Conservation (phyloP, 1,140 invertebrate genomes). For the Hylyphantes graminicola region DNA sequence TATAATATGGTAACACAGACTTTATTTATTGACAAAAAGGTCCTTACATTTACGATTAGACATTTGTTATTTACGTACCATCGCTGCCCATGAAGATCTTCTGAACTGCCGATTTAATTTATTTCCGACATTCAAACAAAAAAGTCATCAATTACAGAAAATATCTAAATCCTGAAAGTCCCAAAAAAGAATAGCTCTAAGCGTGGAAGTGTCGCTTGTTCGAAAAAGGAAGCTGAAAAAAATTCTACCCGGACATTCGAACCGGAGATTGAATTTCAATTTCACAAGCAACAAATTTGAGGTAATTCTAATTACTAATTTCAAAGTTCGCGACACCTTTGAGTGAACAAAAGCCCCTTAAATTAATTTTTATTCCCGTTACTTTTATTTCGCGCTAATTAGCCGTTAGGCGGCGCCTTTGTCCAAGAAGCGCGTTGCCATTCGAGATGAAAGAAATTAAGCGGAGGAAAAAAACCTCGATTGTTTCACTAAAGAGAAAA, state of each 20-base stretch:
- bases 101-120: too few relatives aligned
- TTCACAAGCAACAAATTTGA: constrained; percentile 55
- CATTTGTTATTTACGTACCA: too few relatives aligned
- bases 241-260: constrained; percentile 29
- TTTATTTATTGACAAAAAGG: too few relatives aligned
- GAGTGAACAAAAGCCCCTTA: neutral
- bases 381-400: constrained; percentile 56
- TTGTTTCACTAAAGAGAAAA: constrained; percentile 48
- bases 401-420: constrained; percentile 57
- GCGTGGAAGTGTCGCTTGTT: too few relatives aligned
- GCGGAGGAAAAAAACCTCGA: constrained; percentile 34
- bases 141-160: too few relatives aligned
- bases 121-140: too few relatives aligned
- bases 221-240: neutral
- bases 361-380: constrained; percentile 46
- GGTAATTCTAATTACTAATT: constrained; percentile 55
- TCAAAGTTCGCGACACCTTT: constrained; percentile 42
- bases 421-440: constrained; percentile 54
- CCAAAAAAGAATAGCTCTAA: too few relatives aligned
- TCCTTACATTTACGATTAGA: too few relatives aligned
- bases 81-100: too few relatives aligned
- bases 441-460: constrained; percentile 56
- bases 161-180: too few relatives aligned
- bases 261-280: constrained; percentile 54
- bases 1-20: too few relatives aligned